Evolutionary conservation across 2,888 invertebrate genomes (phyloP).

Genomic region (Adineta ricciae): DNA sequence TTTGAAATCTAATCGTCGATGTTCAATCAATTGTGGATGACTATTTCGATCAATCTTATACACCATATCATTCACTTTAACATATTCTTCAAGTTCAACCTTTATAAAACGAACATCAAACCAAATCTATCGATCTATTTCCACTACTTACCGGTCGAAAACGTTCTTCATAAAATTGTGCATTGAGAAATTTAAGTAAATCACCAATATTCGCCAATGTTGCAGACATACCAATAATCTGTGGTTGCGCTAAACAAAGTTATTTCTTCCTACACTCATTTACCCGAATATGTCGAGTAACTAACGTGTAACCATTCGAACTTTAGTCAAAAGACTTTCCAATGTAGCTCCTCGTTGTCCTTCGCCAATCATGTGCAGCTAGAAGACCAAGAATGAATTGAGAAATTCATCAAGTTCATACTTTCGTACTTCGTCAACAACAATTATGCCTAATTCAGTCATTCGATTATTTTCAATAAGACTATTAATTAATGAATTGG

Average conservation of each 20-base stretch:
- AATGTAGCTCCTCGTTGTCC: conserved; percentile 70
- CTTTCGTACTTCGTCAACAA: conserved; percentile 68
- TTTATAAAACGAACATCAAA: conserved; percentile 34
- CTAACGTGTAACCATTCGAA: conserved; percentile 42
- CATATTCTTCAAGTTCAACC: conserved; percentile 63
- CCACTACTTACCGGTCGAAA: conserved; percentile 62
- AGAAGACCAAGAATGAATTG: background rate
- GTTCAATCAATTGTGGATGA: background rate
- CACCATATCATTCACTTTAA: conserved; percentile 62
- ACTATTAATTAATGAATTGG: conserved; percentile 70
- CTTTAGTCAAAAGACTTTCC: conserved; percentile 72
- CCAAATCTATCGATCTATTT: background rate
- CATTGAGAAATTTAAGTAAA: conserved; percentile 70
- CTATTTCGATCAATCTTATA: conserved; percentile 54
- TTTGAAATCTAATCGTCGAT: conserved; percentile 17
- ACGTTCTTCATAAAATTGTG: conserved; percentile 64
- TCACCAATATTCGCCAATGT: conserved; percentile 82
- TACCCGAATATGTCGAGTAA: background rate
- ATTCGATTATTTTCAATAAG: conserved; percentile 67
- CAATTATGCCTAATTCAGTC: conserved; percentile 65
- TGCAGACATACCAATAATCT: conserved; percentile 91
- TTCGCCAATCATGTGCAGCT: conserved; percentile 75
- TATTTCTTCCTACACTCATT: background rate
- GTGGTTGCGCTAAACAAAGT: conserved; percentile 52
- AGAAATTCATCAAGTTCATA: too few species aligned